Percentiles rank a stretch among this genome's conserved stretches.
These are phyloP conservation scores for Sthenelais limicola DNA, from an alignment of 2,888 invertebrate genomes.

Conservation along the genomic window DNA sequence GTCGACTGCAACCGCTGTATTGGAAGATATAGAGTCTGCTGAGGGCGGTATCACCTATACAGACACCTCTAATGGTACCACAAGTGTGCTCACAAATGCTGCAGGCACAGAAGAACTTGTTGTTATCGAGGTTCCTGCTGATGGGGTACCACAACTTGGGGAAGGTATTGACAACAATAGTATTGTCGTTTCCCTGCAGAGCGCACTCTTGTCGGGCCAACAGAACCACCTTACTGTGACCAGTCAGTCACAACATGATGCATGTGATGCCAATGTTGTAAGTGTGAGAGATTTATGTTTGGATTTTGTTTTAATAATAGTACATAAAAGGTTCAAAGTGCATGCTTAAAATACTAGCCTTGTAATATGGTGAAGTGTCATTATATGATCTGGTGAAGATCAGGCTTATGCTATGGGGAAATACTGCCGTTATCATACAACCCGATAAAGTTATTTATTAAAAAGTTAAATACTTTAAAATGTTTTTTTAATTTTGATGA, in stretches of 20 bases:
- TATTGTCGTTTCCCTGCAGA: slow-evolving; percentile 13
- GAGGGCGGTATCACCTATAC: not conserved
- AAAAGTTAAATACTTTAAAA: not conserved
- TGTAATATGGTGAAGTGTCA: too few relatives aligned
- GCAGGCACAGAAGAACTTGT: slow-evolving; percentile 1
- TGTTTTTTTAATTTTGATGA: too few relatives aligned
- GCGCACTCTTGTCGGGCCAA: slow-evolving; percentile 11
- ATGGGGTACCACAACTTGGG: not conserved
- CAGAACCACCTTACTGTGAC: slow-evolving; percentile 9
- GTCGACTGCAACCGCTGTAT: not conserved
- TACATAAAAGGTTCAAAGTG: too few relatives aligned
- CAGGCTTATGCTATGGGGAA: too few relatives aligned
- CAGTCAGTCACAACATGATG: not conserved
- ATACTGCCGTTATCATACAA: too few relatives aligned
- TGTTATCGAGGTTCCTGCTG: slow-evolving; percentile 17
- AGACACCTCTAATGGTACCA: not conserved
- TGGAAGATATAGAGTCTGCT: not conserved
- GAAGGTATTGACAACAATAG: not conserved
- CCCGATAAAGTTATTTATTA: too few relatives aligned
- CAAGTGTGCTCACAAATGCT: not conserved
- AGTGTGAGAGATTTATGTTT: not conserved
- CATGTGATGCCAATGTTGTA: not conserved
- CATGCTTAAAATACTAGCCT: too few relatives aligned
- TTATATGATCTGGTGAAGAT: too few relatives aligned
- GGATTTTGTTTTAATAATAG: not conserved